Base-by-base conservation (phyloP, 2,888 invertebrate species). In the Abscondita cerata region DNA sequence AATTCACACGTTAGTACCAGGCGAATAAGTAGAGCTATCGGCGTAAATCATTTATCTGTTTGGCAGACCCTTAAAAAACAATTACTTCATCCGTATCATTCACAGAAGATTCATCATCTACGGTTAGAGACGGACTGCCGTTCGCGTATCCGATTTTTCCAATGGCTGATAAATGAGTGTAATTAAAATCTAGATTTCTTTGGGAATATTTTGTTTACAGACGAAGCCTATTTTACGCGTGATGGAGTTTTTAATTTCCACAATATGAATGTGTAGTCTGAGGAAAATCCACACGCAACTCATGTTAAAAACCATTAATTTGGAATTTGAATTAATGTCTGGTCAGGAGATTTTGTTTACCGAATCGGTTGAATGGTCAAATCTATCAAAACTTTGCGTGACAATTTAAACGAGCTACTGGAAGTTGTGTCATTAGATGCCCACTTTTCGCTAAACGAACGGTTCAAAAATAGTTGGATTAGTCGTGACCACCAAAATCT, bases 221-320 rank as follows among this genome's bases (percentile, higher is more conserved):
- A 41, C 41, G 25, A 25, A 25, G 6, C 25, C 25, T 25, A 6
- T 25, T 44, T 44, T 16, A 44, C 44, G 2, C 13, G 44, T 12
- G 18, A 44, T 44, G 44, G 44, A 44, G 44, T 16, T 44, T 44
- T 44, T 15, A 44, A 44, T 44, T 12, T 16, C 5, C 44, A 44
- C 44, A 44, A 44, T 16, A 44, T 44, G 44, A 8, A 44, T 15
- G 13, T 8, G 5, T 38, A 11, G 38, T n/a, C 38, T 5, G 38
- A 38, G 3, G 38, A 38, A 38, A 38, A 38, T 13, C 38, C 38
- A 9, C 38, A 38, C 38, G 38, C 13, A 38, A 38, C 11, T 12
- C n/a, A 38, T n/a, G 13, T n/a, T n/a, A 12, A 11, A 13, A 38
- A 38, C 9, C 13, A 12, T 38, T 11, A 38, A 38, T 38, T n/a